phyloP scores from a whole-genome alignment of 2,888 invertebrate genomes.

The Lycophotia porphyrea region DNA sequence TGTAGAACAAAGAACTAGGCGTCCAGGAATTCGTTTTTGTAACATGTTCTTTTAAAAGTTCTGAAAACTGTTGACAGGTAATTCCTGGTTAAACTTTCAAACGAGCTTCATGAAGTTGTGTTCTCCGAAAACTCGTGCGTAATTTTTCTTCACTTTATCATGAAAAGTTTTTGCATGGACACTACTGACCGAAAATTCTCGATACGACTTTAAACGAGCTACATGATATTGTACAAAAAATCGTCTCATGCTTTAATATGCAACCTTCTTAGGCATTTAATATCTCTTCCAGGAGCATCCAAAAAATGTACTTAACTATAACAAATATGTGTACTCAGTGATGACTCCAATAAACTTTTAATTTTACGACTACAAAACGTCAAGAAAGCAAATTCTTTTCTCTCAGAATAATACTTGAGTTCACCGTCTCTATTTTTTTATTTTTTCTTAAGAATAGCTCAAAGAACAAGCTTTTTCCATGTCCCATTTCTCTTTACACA shows the following conservation, averaged over 20 bases:
- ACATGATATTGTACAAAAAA: not conserved
- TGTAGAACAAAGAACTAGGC: not conserved
- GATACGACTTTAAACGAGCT: not conserved
- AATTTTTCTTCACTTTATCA: not conserved
- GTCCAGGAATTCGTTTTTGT: not conserved
- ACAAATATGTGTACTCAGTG: not conserved
- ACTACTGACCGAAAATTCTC: not conserved
- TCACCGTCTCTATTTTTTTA: conserved; percentile 5
- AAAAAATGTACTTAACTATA: not conserved
- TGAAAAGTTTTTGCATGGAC: not conserved
- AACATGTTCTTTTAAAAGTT: not conserved
- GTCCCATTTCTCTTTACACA: conserved; percentile 9
- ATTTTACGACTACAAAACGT: not conserved
- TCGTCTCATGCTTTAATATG: not conserved
- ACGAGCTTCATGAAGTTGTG: not conserved
- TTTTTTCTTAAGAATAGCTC: conserved; percentile 16
- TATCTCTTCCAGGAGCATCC: not conserved
- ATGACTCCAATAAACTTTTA: conserved; percentile 1
- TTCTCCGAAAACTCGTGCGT: not conserved
- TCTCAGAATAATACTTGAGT: conserved; percentile 13
- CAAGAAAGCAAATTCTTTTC: not conserved
- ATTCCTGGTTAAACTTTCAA: not conserved
- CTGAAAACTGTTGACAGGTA: not conserved
- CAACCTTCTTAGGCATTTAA: not conserved
- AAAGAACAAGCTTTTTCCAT: conserved; percentile 14